Conservation (phyloP, 2,113 vertebrate genomes). For the Lampris megalopsis region DNA sequence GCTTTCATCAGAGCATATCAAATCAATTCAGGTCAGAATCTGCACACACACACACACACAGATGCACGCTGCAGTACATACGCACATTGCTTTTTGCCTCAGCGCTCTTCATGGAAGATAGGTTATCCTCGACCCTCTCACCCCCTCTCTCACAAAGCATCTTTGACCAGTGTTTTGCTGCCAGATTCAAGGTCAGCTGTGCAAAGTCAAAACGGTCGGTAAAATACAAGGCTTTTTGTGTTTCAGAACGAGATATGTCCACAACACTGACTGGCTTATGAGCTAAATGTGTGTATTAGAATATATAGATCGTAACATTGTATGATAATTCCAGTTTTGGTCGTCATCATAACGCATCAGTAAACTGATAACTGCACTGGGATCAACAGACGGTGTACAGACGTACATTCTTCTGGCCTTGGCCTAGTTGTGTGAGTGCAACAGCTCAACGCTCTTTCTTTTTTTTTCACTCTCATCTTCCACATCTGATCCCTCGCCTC, state of each 20-base stretch:
- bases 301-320: too few species aligned
- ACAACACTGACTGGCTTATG: too few species aligned
- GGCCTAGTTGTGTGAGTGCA: slow-evolving; percentile 51
- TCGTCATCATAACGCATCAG: slow-evolving; percentile 10
- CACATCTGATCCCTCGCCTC: slow-evolving; percentile 40
- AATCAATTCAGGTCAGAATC: slow-evolving; percentile 73
- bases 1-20: slow-evolving; percentile 75
- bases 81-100: slow-evolving; percentile 66
- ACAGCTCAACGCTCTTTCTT: slow-evolving; percentile 15
- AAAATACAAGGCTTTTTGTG: background rate
- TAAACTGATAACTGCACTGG: slow-evolving; percentile 4
- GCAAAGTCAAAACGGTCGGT: slow-evolving; percentile 53
- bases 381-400: background rate
- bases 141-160: slow-evolving; percentile 26
- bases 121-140: background rate
- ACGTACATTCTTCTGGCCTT: slow-evolving; percentile 44
- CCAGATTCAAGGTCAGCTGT: slow-evolving; percentile 43
- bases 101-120: slow-evolving; percentile 38
- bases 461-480: background rate
- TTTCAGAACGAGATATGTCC: too few species aligned
- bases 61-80: slow-evolving; percentile 32
- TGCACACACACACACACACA: slow-evolving; percentile 48
- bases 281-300: too few species aligned
- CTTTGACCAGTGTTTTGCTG: slow-evolving; percentile 49
- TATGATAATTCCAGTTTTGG: background rate